These are phyloP conservation scores for Lasioglossum pauxillum DNA, from an alignment of 2,888 invertebrate species.

Conservation along the genomic window DNA sequence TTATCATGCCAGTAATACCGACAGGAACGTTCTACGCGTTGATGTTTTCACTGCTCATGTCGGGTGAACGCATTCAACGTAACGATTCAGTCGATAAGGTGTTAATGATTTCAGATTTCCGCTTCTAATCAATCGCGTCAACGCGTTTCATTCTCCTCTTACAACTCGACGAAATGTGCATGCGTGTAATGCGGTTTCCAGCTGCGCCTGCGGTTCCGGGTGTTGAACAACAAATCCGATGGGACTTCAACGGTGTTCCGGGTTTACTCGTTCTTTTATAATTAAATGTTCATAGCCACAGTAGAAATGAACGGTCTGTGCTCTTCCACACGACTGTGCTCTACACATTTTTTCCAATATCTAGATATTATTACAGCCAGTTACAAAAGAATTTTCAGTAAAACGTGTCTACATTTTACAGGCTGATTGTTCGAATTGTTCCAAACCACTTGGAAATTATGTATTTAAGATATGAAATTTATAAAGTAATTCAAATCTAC, in stretches of 20 bases:
- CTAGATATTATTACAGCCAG: background rate
- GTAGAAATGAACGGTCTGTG: background rate
- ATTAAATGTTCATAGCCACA: constrained; percentile 51
- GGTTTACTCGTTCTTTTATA: constrained; percentile 59
- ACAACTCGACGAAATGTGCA: constrained; percentile 58
- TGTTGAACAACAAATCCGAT: constrained; percentile 71
- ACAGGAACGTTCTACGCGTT: background rate
- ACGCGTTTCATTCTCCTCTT: constrained; percentile 48
- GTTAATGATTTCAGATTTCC: constrained; percentile 56
- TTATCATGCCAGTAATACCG: background rate
- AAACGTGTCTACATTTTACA: background rate
- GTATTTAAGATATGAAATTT: background rate
- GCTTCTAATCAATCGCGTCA: constrained; percentile 70
- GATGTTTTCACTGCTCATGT: background rate
- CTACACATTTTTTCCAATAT: background rate
- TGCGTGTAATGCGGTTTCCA: constrained; percentile 67
- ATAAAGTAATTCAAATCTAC: background rate
- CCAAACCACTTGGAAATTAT: background rate
- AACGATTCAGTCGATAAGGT: constrained; percentile 2
- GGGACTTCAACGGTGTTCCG: constrained; percentile 61
- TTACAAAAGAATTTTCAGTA: too few relatives aligned
- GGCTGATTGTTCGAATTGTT: background rate
- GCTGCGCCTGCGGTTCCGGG: constrained; percentile 63
- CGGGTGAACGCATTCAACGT: background rate
- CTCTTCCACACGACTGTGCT: background rate